Conservation (phyloP, 2,797 vertebrate genomes). For the Trematomus bernacchii region DNA sequence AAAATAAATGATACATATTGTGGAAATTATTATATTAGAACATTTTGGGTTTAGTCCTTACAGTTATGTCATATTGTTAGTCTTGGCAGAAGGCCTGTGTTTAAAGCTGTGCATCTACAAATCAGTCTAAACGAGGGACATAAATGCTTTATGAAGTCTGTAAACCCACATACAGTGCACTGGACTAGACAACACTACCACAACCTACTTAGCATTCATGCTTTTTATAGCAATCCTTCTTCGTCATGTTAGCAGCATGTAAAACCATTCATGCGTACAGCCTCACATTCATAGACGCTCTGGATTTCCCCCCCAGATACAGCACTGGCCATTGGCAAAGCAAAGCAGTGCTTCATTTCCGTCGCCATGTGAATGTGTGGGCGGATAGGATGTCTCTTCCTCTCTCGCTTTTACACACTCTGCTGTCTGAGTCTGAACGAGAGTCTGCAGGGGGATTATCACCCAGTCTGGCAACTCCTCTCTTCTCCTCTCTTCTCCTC, state of each 20-base stretch:
- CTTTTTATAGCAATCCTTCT: constrained; percentile 6
- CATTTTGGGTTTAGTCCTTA: too few species aligned
- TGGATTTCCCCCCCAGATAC: constrained; percentile 30
- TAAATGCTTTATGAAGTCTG: not conserved
- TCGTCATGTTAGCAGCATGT: constrained; percentile 6
- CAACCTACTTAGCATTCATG: not conserved
- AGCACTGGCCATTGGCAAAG: constrained; percentile 43
- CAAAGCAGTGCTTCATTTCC: constrained; percentile 45
- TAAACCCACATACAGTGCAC: constrained; percentile 4
- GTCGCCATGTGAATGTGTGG: constrained; percentile 58
- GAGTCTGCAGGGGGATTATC: constrained; percentile 73
- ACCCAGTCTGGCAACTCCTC: constrained; percentile 47
- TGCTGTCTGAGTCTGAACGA: constrained; percentile 63
- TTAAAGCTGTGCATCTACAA: not conserved
- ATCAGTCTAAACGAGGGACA: not conserved
- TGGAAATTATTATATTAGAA: too few species aligned
- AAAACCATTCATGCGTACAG: constrained; percentile 9
- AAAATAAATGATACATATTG: too few species aligned
- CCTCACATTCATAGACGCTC: constrained; percentile 5
- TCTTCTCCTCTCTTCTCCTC: not conserved
- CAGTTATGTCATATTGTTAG: constrained; percentile 1
- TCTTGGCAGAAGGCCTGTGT: not conserved
- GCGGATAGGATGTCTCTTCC: constrained; percentile 49
- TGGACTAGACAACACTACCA: not conserved
- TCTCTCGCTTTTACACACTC: constrained; percentile 47